These are phyloP conservation scores for Panagrolaimus sp. DNA, from an alignment of 1,140 invertebrate genomes.

Conservation along the genomic window DNA sequence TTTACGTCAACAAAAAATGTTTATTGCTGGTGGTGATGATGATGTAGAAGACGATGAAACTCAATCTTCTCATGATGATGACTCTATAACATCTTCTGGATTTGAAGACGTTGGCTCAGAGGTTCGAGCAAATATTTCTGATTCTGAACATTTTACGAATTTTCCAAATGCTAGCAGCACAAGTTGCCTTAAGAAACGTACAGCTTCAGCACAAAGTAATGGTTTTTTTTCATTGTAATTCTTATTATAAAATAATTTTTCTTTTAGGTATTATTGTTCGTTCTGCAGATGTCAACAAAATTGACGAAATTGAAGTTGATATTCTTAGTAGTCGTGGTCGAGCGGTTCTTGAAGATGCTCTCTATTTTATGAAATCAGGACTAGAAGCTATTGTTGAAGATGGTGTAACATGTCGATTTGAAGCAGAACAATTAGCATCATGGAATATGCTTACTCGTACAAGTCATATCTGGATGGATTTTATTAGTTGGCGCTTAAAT, in stretches of 20 bases:
- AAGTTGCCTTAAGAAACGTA: neutral
- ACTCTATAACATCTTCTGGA: no score
- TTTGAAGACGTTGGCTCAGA: no score
- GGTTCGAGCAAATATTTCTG: neutral
- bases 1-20: no score
- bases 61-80: no score
- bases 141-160: neutral
- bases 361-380: conserved; percentile 39
- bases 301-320: neutral
- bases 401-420: conserved; percentile 55
- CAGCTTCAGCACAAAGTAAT: conserved; percentile 8
- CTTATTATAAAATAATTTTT: neutral
- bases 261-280: conserved; percentile 6
- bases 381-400: conserved; percentile 58
- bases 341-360: conserved; percentile 6
- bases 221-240: neutral
- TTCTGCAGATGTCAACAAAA: conserved; percentile 7
- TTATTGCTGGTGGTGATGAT: no score
- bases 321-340: neutral
- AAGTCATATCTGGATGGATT: conserved; percentile 38
- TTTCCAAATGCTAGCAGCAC: no score
- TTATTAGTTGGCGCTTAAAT: conserved; percentile 55
- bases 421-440: conserved; percentile 53
- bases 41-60: no score
- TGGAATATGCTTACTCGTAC: conserved; percentile 58